phyloP scores from a whole-genome alignment of 2,113 vertebrate species.

The Strix aluco region DNA sequence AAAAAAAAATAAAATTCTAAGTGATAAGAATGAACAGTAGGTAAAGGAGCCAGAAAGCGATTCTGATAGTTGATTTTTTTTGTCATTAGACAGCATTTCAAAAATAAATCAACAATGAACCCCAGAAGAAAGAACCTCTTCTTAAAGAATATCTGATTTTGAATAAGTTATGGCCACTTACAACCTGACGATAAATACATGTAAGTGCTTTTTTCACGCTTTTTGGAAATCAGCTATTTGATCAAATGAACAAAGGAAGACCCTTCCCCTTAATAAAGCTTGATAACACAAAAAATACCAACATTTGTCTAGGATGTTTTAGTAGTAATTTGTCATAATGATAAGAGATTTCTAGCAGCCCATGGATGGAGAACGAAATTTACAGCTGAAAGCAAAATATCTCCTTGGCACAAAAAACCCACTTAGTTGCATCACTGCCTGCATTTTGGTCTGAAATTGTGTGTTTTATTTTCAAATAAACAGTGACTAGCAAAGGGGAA shows the following conservation, averaged over 20 bases:
- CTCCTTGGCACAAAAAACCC: background rate
- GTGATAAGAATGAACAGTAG: background rate
- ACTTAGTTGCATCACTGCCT: background rate
- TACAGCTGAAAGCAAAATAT: background rate
- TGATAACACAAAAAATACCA: background rate
- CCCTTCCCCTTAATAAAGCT: background rate
- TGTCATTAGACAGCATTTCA: background rate
- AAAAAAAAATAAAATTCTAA: background rate
- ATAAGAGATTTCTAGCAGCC: background rate
- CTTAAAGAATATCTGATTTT: background rate
- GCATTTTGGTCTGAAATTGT: background rate
- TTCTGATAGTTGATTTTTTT: background rate
- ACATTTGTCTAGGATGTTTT: background rate
- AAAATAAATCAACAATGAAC: background rate
- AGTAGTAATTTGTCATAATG: background rate
- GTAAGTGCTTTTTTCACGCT: background rate
- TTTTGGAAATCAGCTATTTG: background rate
- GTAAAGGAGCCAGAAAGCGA: background rate
- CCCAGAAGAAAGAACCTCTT: background rate
- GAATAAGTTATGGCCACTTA: background rate
- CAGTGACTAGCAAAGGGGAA: background rate
- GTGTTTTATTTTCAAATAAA: background rate
- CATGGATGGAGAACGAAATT: background rate
- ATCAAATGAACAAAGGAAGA: background rate
- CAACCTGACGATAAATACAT: background rate